Percentiles rank a stretch among this genome's conserved stretches.
Conservation (phyloP, 2,888 invertebrate genomes). For the Ophonus ardosiacus region DNA sequence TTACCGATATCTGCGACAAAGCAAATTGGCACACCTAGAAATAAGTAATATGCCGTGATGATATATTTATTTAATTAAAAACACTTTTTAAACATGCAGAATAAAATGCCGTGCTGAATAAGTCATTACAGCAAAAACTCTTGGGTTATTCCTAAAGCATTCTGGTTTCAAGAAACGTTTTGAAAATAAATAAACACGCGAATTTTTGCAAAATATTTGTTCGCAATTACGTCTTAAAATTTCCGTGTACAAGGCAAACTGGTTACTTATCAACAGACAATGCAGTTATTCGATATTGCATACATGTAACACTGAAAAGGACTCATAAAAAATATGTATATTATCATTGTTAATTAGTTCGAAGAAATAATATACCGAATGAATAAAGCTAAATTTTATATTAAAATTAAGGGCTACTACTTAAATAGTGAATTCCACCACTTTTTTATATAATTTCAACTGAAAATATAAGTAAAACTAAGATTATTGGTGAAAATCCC, state of each 20-base stretch:
- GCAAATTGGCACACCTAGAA: too few relatives aligned
- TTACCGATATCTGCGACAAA: too few relatives aligned
- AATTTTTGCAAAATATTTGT: slow-evolving; percentile 6
- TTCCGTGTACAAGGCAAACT: slow-evolving; percentile 35
- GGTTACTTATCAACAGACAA: slow-evolving; percentile 13
- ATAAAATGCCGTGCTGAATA: not conserved
- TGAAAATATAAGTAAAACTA: too few relatives aligned
- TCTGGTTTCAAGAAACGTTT: not conserved
- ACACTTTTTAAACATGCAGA: not conserved
- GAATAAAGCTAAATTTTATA: too few relatives aligned
- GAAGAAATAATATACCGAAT: not conserved
- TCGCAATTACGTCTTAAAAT: slow-evolving; percentile 18
- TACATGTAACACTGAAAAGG: not conserved
- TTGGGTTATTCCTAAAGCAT: slow-evolving; percentile 9
- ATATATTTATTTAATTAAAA: too few relatives aligned
- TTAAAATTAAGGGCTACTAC: too few relatives aligned
- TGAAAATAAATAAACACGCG: not conserved
- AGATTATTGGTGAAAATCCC: too few relatives aligned
- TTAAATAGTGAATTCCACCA: too few relatives aligned
- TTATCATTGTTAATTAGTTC: too few relatives aligned
- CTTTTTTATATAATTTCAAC: too few relatives aligned
- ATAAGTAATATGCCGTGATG: too few relatives aligned
- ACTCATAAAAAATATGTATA: not conserved
- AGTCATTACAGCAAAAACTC: not conserved
- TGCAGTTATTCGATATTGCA: not conserved